phyloP scores from a whole-genome alignment of 2,797 vertebrate species.

The Pseudopleuronectes americanus region DNA sequence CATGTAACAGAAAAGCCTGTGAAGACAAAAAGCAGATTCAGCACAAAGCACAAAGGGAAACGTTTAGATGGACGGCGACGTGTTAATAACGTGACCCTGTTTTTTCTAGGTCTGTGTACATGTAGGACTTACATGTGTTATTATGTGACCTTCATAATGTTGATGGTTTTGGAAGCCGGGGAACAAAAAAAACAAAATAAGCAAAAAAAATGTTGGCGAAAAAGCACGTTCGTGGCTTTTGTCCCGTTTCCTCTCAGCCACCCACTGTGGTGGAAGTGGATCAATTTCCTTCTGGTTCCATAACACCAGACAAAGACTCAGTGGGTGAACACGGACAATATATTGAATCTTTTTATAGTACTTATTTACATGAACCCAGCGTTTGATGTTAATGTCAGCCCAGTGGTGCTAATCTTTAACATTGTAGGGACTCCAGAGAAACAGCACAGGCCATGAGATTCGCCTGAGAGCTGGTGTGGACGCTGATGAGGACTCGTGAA shows the following conservation, averaged over 20 bases:
- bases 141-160: slow-evolving; percentile 59
- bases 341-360: slow-evolving; percentile 32
- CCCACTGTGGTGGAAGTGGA: slow-evolving; percentile 62
- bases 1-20: slow-evolving; percentile 20
- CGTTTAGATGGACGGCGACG: slow-evolving; percentile 36
- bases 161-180: slow-evolving; percentile 45
- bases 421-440: slow-evolving; percentile 48
- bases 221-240: slow-evolving; percentile 35
- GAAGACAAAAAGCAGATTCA: slow-evolving; percentile 38
- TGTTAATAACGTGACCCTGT: slow-evolving; percentile 65
- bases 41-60: slow-evolving; percentile 73
- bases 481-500: slow-evolving; percentile 22
- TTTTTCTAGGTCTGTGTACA: slow-evolving; percentile 49
- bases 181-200: slow-evolving; percentile 6
- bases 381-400: slow-evolving; percentile 59
- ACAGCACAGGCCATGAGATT: slow-evolving; percentile 35
- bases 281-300: slow-evolving; percentile 60
- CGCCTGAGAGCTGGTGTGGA: slow-evolving; percentile 6
- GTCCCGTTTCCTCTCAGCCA: slow-evolving; percentile 49
- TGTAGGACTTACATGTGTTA: slow-evolving; percentile 41
- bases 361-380: slow-evolving; percentile 56
- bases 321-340: slow-evolving; percentile 47
- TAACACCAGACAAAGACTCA: slow-evolving; percentile 64
- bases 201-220: slow-evolving; percentile 25
- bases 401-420: slow-evolving; percentile 70